phyloP scores from a whole-genome alignment of 2,888 invertebrate species.

The Zygaena filipendulae region DNA sequence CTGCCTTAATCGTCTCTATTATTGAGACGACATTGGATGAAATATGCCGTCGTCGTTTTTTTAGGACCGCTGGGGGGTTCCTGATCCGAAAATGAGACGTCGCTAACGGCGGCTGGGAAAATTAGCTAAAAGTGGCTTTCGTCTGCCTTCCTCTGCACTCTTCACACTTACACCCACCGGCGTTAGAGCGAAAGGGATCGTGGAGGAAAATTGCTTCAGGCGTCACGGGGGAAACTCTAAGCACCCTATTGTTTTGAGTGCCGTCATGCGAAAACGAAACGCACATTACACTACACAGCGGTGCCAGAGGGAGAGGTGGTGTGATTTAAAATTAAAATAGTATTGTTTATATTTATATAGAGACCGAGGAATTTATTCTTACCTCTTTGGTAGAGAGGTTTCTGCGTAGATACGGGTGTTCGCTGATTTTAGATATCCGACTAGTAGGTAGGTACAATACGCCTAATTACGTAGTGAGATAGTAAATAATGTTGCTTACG shows the following conservation, averaged over 20 bases:
- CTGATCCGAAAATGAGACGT: slow-evolving; percentile 37
- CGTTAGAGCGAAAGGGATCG: slow-evolving; percentile 27
- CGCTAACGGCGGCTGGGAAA: slow-evolving; percentile 46
- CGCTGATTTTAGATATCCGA: no score
- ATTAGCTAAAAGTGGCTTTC: slow-evolving; percentile 62
- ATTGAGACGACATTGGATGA: no score
- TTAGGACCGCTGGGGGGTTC: no score
- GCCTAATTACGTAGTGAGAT: no score
- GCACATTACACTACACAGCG: slow-evolving; percentile 10
- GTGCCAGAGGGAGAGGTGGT: slow-evolving; percentile 25
- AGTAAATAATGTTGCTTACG: no score
- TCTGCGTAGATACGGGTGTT: no score
- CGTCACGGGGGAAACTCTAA: slow-evolving; percentile 52
- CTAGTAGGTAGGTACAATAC: no score
- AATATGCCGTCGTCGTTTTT: no score
- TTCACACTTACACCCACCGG: slow-evolving; percentile 23
- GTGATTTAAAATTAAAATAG: slow-evolving; percentile 45
- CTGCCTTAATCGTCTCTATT: no score
- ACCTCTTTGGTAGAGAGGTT: no score
- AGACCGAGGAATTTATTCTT: no score
- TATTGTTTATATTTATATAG: no score
- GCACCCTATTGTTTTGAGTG: slow-evolving; percentile 63
- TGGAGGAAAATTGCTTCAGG: slow-evolving; percentile 51
- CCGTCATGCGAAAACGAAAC: slow-evolving; percentile 43
- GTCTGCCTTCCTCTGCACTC: slow-evolving; percentile 27